Conservation (phyloP, 1,140 invertebrate genomes). For the Bombus confusus region DNA sequence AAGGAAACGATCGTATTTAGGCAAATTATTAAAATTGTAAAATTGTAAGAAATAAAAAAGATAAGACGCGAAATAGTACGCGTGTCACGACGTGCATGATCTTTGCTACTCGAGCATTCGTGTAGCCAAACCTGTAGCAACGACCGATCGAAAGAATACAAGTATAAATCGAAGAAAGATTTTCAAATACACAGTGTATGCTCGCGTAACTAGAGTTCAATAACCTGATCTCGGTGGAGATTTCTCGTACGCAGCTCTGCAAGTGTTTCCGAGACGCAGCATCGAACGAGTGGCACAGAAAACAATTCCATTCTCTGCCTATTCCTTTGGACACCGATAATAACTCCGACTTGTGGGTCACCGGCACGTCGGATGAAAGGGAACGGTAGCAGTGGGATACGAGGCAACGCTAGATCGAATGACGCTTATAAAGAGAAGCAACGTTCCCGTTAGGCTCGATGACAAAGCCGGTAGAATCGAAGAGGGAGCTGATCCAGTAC, state of each 20-base stretch:
- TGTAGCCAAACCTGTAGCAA: accelerated
- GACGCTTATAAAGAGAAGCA: constrained; percentile 21
- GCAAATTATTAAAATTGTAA: not conserved
- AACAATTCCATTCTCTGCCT: constrained; percentile 9
- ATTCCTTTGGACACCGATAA: constrained; percentile 27
- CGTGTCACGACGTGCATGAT: not conserved
- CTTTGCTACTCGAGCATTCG: not conserved
- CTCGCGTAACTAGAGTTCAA: not conserved
- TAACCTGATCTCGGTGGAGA: constrained; percentile 5
- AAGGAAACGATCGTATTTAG: not conserved
- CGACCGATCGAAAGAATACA: no score
- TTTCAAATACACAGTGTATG: not conserved
- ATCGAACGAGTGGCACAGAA: constrained; percentile 13
- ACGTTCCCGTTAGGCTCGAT: not conserved
- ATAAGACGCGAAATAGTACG: not conserved
- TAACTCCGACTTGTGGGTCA: constrained; percentile 24
- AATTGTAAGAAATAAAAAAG: not conserved
- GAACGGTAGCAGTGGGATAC: not conserved
- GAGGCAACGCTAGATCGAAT: constrained; percentile 14
- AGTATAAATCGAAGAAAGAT: not conserved
- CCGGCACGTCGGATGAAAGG: constrained; percentile 20
- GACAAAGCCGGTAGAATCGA: not conserved
- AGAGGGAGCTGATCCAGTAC: not conserved
- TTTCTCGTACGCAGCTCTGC: not conserved
- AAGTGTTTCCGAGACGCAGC: not conserved